Evolutionary conservation across 2,113 vertebrate species (phyloP), one percentile per base, ranked within the genome.

Genomic region (Pleuronectes platessa): DNA sequence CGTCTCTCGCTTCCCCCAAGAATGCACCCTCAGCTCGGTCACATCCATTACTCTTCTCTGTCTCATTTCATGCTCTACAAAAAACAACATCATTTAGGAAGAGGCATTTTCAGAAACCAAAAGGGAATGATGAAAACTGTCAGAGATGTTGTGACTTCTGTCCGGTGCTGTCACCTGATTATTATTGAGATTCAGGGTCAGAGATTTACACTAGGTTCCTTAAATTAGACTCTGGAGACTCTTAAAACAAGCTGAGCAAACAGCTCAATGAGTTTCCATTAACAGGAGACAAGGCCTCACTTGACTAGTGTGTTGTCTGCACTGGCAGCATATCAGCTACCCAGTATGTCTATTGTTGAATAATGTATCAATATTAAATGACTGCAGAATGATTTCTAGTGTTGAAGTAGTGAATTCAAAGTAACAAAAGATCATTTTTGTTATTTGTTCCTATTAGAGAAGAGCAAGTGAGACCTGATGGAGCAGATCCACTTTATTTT

Each of bases 41-140:
- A 61, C 31, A 31, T 71, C 51, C 75, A 76, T 8, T 55, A 71
- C 56, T 67, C 21, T 59, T 31, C 60, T 23, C 45, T 15, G 40
- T 74, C 53, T 74, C 68, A 76, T 76, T 85, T 83, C 47, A 79
- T 55, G 70, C 68, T 64, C 53, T 31, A 74, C 51, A 72, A 62
- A 72, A 59, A 14, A 31, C 42, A 70, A 53, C 27, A 35, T 9
- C 40, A 63, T 74, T 63, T 70, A 18, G 35, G 23, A 68, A n/a
- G 66, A 54, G 20, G 51, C 20, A 7, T 21, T 54, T n/a, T 54
- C 20, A 3, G 7, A 54, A 54, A n/a, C 18, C 20, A 11, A 54
- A 54, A 54, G 53, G 13, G 14, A 61, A 74, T 47, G 53, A 71
- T 66, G 49, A 66, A 2, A 77, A 62, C 24, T 54, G 45, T 70